A percentile compares a stretch with the other conserved stretches of the same genome.
Conservation (phyloP, 1,140 invertebrate species). For the Octopus bimaculoides region DNA sequence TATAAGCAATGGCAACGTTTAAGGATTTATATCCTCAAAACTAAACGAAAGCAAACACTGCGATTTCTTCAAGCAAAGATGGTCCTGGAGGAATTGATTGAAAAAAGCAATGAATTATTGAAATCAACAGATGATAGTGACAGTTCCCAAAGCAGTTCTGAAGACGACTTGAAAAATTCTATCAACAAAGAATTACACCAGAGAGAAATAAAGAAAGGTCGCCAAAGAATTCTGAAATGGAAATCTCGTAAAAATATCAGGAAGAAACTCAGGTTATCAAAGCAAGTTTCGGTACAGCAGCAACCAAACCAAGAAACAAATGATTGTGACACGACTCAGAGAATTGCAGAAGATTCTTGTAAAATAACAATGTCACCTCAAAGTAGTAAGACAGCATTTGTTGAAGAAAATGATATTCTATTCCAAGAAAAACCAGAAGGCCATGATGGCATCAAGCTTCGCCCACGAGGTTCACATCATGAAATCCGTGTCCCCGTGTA, state of each 20-base stretch:
- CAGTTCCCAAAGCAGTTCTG: background rate
- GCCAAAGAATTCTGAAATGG: background rate
- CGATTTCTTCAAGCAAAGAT: background rate
- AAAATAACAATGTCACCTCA: background rate
- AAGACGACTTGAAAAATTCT: background rate
- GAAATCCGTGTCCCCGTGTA: constrained; percentile 44
- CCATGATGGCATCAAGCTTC: background rate
- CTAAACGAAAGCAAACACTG: background rate
- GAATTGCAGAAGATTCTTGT: background rate
- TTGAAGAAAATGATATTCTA: background rate
- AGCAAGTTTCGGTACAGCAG: background rate
- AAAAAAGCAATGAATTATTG: background rate
- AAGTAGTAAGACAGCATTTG: no score
- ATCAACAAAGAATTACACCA: background rate
- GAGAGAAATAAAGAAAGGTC: background rate
- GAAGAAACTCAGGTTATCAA: background rate
- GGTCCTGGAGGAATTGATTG: background rate
- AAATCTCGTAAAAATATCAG: background rate
- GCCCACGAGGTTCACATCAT: background rate
- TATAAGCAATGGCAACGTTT: background rate
- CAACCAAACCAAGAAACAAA: background rate
- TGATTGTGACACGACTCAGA: background rate
- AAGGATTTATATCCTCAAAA: background rate
- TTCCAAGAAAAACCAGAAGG: background rate
- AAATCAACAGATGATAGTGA: background rate